Conservation (phyloP, 2,113 vertebrate genomes). For the Ginglymostoma cirratum region DNA sequence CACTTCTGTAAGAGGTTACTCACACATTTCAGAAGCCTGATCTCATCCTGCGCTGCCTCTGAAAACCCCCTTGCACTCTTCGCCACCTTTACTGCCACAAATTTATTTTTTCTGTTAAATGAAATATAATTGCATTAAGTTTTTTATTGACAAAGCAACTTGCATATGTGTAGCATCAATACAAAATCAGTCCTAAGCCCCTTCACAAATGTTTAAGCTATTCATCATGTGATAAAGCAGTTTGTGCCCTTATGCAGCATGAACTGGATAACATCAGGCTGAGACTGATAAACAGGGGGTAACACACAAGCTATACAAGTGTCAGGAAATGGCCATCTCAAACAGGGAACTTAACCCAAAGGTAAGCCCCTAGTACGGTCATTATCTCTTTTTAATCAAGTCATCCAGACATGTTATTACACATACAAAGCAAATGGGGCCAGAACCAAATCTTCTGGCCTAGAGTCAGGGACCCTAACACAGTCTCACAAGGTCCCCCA, state of each 20-base stretch:
- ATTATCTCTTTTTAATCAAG: too few species aligned
- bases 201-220: neutral
- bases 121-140: neutral
- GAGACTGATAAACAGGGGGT: neutral
- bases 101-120: conserved; percentile 51
- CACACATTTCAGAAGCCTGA: conserved; percentile 65
- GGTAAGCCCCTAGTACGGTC: too few species aligned
- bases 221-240: neutral
- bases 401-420: too few species aligned
- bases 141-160: neutral
- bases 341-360: neutral
- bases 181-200: neutral
- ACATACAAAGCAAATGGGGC: too few species aligned
- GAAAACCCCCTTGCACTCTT: conserved; percentile 66
- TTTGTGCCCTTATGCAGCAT: neutral
- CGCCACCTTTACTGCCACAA: conserved; percentile 72
- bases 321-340: neutral
- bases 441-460: too few species aligned
- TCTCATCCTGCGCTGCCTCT: conserved; percentile 67
- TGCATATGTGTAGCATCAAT: neutral
- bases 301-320: neutral
- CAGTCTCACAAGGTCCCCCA: too few species aligned
- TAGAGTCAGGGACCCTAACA: too few species aligned
- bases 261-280: neutral
- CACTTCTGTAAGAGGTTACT: conserved; percentile 40